phyloP scores from a whole-genome alignment of 64 coral and sea anemone genomes.

The Stichodactyla helianthus region DNA sequence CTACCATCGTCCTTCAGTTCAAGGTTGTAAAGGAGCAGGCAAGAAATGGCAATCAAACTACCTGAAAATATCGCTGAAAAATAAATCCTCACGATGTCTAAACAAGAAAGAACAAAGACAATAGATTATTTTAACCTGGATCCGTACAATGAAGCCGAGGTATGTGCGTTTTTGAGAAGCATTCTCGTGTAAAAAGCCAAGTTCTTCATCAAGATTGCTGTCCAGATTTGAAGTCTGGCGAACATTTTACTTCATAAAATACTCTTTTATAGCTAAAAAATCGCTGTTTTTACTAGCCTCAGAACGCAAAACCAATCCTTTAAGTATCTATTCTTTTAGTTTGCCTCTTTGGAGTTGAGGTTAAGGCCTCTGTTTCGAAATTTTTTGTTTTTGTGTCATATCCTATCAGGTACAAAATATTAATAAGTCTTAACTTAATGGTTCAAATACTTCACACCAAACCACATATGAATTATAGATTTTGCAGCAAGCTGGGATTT shows the following conservation, averaged over 20 bases:
- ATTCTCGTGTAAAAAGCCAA: not conserved
- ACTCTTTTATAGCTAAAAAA: not conserved
- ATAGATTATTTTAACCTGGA: conserved; percentile 26
- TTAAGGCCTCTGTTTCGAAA: too few relatives aligned
- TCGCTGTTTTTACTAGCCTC: not conserved
- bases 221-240: not conserved
- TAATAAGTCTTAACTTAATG: too few relatives aligned
- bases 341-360: too few relatives aligned
- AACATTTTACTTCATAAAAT: not conserved
- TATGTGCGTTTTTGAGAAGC: not conserved
- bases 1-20: not conserved
- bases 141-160: conserved; percentile 68
- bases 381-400: too few relatives aligned
- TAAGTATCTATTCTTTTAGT: too few relatives aligned
- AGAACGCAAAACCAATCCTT: not conserved
- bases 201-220: not conserved
- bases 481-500: too few relatives aligned
- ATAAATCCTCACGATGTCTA: not conserved
- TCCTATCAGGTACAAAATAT: too few relatives aligned
- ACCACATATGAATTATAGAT: too few relatives aligned
- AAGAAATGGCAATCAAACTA: not conserved
- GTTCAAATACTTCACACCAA: too few relatives aligned
- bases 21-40: not conserved
- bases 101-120: not conserved
- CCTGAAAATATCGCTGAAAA: not conserved